phyloP scores from a whole-genome alignment of 2,888 invertebrate species.

The Creontiades dilutus region DNA sequence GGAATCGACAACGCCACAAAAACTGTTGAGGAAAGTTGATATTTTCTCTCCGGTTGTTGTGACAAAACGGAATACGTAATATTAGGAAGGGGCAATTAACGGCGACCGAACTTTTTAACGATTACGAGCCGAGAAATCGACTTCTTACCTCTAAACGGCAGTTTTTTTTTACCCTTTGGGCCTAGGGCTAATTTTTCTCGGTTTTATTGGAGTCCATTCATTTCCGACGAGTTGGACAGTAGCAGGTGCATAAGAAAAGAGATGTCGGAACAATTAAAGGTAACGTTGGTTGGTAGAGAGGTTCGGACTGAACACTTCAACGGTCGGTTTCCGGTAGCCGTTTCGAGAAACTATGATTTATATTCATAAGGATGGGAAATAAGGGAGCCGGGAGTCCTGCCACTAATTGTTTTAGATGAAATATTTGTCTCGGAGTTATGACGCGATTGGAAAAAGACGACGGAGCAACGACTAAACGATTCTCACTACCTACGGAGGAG shows the following conservation, averaged over 20 bases:
- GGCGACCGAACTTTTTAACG: not conserved
- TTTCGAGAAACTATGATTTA: conserved; percentile 59
- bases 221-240: not conserved
- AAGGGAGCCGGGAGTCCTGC: not conserved
- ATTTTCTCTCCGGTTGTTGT: not conserved
- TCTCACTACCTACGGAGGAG: conserved; percentile 14
- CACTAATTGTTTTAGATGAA: conserved; percentile 68
- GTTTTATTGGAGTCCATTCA: conserved; percentile 40
- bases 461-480: not conserved
- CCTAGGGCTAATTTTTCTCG: conserved; percentile 27
- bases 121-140: not conserved
- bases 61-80: conserved; percentile 13
- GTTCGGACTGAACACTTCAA: conserved; percentile 7
- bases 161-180: not conserved
- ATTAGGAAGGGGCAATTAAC: not conserved
- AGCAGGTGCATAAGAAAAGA: conserved; percentile 41
- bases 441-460: conserved; percentile 30
- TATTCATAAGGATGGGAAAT: conserved; percentile 55
- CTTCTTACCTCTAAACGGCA: not conserved
- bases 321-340: conserved; percentile 64
- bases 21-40: not conserved
- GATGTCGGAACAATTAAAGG: conserved; percentile 48
- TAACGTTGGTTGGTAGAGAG: conserved; percentile 5
- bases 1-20: too few species aligned
- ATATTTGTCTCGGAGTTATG: conserved; percentile 64